These are phyloP conservation scores for Megalops cyprinoides DNA, from an alignment of 2,797 vertebrate genomes.

Conservation along the genomic window DNA sequence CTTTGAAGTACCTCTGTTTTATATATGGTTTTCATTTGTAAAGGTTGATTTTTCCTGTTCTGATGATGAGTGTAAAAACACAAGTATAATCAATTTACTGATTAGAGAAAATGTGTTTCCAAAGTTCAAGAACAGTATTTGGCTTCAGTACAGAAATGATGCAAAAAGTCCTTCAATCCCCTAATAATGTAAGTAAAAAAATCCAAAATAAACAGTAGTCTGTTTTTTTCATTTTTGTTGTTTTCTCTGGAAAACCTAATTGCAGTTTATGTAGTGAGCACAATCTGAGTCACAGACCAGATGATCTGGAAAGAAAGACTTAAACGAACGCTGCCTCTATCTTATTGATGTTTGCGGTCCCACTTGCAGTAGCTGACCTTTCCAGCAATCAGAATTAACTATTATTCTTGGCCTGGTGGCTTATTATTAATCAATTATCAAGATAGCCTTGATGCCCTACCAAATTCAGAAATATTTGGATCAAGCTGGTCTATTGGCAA, in stretches of 20 bases:
- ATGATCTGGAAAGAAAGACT: conserved; percentile 34
- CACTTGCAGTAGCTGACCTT: conserved; percentile 38
- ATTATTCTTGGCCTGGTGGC: conserved; percentile 53
- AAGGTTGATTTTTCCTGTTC: background rate
- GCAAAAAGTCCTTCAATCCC: background rate
- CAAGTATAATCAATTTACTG: background rate
- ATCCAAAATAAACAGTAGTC: background rate
- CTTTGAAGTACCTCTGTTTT: background rate
- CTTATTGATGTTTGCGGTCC: conserved; percentile 42
- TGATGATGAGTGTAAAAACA: background rate
- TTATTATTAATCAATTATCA: conserved; percentile 64
- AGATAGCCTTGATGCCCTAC: conserved; percentile 59
- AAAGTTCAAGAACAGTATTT: background rate
- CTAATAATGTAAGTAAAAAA: background rate
- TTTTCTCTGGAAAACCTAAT: background rate
- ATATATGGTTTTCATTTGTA: background rate
- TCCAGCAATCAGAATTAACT: conserved; percentile 46
- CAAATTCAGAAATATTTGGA: conserved; percentile 59
- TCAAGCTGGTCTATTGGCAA: conserved; percentile 48
- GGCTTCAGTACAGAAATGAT: background rate
- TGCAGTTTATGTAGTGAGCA: background rate
- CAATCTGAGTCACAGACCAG: background rate
- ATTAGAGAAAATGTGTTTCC: background rate
- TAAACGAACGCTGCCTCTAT: conserved; percentile 47
- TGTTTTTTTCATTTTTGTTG: too few species aligned